Evolutionary conservation across 1,140 invertebrate species (phyloP).

Genomic region (Chironomus striatipennis): DNA sequence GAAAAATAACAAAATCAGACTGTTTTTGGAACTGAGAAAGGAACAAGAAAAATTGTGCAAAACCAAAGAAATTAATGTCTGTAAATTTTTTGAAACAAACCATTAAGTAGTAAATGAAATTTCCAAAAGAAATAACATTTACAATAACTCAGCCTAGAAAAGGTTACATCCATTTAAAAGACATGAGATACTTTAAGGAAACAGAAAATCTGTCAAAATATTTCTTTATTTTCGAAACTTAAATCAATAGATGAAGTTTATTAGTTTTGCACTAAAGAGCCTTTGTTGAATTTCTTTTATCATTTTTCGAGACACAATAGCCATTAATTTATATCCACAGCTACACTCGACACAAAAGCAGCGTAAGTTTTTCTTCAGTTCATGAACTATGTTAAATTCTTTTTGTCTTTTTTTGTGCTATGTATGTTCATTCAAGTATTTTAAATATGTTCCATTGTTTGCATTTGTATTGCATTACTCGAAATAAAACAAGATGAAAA

Average conservation of each 20-base stretch:
- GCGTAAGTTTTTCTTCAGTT: background rate
- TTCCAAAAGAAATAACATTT: no score
- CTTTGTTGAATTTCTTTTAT: background rate
- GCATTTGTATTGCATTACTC: background rate
- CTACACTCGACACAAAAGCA: background rate
- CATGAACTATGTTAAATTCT: background rate
- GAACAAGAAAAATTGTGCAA: no score
- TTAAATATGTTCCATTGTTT: conserved; percentile 20
- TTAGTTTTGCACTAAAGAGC: conserved; percentile 19
- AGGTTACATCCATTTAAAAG: no score
- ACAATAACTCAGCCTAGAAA: no score
- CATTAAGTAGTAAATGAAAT: no score
- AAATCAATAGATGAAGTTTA: conserved; percentile 5
- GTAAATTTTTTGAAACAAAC: no score
- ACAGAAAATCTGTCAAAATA: conserved; percentile 15
- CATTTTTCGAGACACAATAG: conserved; percentile 14
- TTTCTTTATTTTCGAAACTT: conserved; percentile 9
- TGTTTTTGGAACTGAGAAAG: no score
- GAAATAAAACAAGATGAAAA: no score
- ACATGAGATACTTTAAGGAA: no score
- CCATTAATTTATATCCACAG: conserved; percentile 17
- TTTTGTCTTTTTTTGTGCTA: background rate
- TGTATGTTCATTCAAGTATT: conserved; percentile 20
- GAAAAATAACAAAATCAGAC: no score
- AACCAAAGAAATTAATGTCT: no score